Percentiles rank a stretch among this genome's conserved stretches.
These are phyloP conservation scores for Proterorhinus semilunaris DNA, from an alignment of 2,113 vertebrate genomes.

Conservation along the genomic window DNA sequence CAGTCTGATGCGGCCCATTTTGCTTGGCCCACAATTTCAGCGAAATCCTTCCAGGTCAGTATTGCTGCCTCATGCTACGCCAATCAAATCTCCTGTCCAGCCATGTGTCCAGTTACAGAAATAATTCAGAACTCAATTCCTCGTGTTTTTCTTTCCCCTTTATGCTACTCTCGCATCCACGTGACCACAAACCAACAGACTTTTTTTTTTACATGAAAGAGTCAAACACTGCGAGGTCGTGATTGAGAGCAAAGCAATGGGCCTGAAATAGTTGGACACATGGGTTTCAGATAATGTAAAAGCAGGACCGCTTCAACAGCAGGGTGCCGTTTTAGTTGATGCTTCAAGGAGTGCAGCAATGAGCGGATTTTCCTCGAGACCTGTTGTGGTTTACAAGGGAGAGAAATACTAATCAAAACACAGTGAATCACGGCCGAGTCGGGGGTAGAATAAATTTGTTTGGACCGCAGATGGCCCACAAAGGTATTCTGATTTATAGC, in stretches of 20 bases:
- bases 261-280: too few species aligned
- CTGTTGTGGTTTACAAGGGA: slow-evolving; percentile 42
- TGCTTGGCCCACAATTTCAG: slow-evolving; percentile 40
- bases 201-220: too few species aligned
- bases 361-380: slow-evolving; percentile 46
- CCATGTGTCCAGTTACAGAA: slow-evolving; percentile 36
- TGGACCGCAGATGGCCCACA: slow-evolving; percentile 61
- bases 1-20: slow-evolving; percentile 32
- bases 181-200: too few species aligned
- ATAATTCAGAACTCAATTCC: background rate
- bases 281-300: too few species aligned
- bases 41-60: slow-evolving; percentile 35
- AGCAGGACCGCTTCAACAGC: too few species aligned
- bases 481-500: slow-evolving; percentile 73
- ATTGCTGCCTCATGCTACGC: slow-evolving; percentile 39
- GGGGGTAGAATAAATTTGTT: slow-evolving; percentile 59
- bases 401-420: slow-evolving; percentile 34
- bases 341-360: slow-evolving; percentile 40
- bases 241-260: too few species aligned
- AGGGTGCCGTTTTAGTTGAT: slow-evolving; percentile 15
- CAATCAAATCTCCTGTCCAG: slow-evolving; percentile 34
- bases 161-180: background rate
- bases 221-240: too few species aligned
- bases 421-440: slow-evolving; percentile 46
- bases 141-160: background rate